A percentile compares a stretch with the other conserved stretches of the same genome.
phyloP scores from a whole-genome alignment of 2,113 vertebrate genomes.

The Xenotilapia leptura region DNA sequence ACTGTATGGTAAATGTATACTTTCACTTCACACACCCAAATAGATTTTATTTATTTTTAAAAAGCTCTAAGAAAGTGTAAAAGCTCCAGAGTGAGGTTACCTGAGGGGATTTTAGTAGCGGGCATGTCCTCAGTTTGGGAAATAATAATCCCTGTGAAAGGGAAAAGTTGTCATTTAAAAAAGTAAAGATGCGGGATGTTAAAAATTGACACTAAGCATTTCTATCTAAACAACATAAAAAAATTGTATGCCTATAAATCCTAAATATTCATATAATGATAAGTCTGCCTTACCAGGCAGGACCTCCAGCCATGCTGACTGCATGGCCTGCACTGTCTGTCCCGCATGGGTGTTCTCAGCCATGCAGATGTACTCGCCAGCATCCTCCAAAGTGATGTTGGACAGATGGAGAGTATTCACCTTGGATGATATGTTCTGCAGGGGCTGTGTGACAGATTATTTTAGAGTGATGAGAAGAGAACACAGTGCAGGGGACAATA shows the following conservation, averaged over 20 bases:
- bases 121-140: slow-evolving; percentile 10
- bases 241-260: not conserved
- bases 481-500: not conserved
- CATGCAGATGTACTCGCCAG: slow-evolving; percentile 91
- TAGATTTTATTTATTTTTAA: not conserved
- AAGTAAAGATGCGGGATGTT: rapidly evolving
- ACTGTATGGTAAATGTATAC: not conserved
- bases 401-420: slow-evolving; percentile 81
- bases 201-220: not conserved
- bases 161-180: not conserved
- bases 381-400: slow-evolving; percentile 81
- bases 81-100: not conserved
- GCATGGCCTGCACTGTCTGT: slow-evolving; percentile 79
- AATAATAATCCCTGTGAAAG: slow-evolving; percentile 24
- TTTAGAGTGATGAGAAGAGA: not conserved
- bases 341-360: slow-evolving; percentile 79
- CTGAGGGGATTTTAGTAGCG: slow-evolving; percentile 24
- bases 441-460: slow-evolving; percentile 62
- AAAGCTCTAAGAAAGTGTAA: not conserved
- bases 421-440: slow-evolving; percentile 84
- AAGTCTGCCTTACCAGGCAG: slow-evolving; percentile 73
- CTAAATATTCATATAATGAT: not conserved
- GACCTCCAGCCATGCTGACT: slow-evolving; percentile 89
- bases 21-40: not conserved
- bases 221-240: not conserved